Evolutionary conservation across 37 sponge, comb jelly and placozoan genomes (phyloP).

Genomic region (Mnemiopsis leidyi): DNA sequence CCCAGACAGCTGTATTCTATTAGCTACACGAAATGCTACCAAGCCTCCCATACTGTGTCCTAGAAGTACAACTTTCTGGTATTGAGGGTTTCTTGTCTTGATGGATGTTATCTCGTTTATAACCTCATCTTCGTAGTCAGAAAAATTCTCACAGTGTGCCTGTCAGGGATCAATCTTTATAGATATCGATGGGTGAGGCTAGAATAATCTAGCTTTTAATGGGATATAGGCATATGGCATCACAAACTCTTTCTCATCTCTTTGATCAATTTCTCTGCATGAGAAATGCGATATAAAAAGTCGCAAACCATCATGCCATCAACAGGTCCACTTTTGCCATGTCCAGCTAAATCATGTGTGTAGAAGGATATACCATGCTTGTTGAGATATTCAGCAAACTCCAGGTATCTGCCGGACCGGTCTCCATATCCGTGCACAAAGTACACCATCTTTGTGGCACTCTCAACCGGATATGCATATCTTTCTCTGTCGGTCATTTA

Average conservation of each 20-base stretch:
- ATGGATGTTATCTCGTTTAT: not conserved
- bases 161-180: too few relatives aligned
- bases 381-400: not conserved
- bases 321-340: not conserved
- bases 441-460: not conserved
- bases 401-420: not conserved
- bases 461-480: not conserved
- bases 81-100: not conserved
- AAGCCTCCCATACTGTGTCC: slow-evolving; percentile 7
- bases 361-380: slow-evolving; percentile 5
- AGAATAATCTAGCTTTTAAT: too few relatives aligned
- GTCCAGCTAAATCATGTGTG: not conserved
- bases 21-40: not conserved
- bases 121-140: not conserved
- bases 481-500: not conserved
- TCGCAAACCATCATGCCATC: not conserved
- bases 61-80: not conserved
- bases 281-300: too few relatives aligned
- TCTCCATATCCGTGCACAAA: not conserved
- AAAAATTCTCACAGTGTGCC: not conserved
- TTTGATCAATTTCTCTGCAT: too few relatives aligned
- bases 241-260: too few relatives aligned
- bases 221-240: too few relatives aligned
- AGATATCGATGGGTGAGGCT: too few relatives aligned
- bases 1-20: not conserved